These are phyloP conservation scores for Ceuthmochares aereus DNA, from an alignment of 2,113 vertebrate genomes.

Conservation along the genomic window DNA sequence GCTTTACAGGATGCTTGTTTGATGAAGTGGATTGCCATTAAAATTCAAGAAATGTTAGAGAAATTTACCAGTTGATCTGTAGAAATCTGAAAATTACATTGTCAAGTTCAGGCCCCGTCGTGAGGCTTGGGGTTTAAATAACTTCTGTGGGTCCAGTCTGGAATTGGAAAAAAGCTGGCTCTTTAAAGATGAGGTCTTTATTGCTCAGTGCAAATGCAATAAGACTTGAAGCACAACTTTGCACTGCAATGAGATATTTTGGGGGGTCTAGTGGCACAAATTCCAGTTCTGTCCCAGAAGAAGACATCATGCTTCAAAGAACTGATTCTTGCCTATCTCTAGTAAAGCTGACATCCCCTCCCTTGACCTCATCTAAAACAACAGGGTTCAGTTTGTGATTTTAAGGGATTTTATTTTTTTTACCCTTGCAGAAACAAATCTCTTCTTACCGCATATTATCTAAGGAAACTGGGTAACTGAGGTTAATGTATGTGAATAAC, in stretches of 20 bases:
- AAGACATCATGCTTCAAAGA: background rate
- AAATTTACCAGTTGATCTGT: background rate
- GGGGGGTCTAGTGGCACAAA: background rate
- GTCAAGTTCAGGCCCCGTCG: background rate
- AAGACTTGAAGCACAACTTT: background rate
- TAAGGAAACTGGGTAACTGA: background rate
- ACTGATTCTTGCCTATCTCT: background rate
- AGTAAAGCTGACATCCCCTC: background rate
- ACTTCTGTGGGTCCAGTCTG: background rate
- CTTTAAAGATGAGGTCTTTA: background rate
- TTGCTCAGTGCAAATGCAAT: background rate
- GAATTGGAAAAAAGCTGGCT: background rate
- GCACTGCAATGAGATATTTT: too few species aligned
- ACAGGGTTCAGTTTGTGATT: background rate
- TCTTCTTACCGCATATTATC: background rate
- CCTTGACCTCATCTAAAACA: background rate
- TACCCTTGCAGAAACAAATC: background rate
- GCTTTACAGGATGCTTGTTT: background rate
- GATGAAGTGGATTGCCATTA: background rate
- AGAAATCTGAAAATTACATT: background rate
- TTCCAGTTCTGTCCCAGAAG: background rate
- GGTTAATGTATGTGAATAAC: background rate
- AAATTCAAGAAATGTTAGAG: background rate
- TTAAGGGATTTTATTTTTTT: background rate
- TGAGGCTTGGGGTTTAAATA: background rate